Base-by-base conservation (phyloP, 2,888 invertebrate genomes). In the Griposia aprilina region DNA sequence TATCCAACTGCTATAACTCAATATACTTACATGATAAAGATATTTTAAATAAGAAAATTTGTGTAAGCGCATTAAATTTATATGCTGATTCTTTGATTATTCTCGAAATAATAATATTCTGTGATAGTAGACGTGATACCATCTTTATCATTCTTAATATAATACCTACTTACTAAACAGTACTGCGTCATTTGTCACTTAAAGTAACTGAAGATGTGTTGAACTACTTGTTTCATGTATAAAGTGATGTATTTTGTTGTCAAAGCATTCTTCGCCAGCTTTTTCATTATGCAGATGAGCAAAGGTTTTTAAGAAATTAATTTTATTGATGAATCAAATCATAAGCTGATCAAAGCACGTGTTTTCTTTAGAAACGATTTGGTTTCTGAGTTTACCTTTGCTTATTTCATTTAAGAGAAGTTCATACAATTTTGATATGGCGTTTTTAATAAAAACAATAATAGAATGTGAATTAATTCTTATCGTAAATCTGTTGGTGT, bases 111-210 rank as follows among this genome's bases (percentile, higher is more conserved):
- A 94, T 94, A 95, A 95, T 94, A 96, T 95, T 96, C 96, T 97
- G 96, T 97, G 96, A 97, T 97, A 97, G 95, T 96, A 96, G 96
- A 95, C 94, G 95, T 96, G 95, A 95, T 96, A 95, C 95, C 96
- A 96, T 94, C 95, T 94, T 93, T 92, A 94, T 88, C 87, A 89
- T 88, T 89, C 88, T 86, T 82, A 89, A 87, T 90, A 86, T 90
- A 85, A 82, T 82, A 87, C 76, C 82, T 83, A 89, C 81, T 82
- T 81, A 87, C 82, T 85, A 83, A 87, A 88, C 87, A 87, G 85
- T 89, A 90, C 90, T 90, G 87, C 92, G 92, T 93, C 94, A 94
- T 94, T 92, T 90, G 90, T 94, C 93, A 93, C 92, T 89, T 92
- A 92, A 81, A 79, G 55, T 87, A 78, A 82, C 74, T 76, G 57